Evolutionary conservation across 2,113 vertebrate species (phyloP).

Genomic region (Amphiprion ocellaris): DNA sequence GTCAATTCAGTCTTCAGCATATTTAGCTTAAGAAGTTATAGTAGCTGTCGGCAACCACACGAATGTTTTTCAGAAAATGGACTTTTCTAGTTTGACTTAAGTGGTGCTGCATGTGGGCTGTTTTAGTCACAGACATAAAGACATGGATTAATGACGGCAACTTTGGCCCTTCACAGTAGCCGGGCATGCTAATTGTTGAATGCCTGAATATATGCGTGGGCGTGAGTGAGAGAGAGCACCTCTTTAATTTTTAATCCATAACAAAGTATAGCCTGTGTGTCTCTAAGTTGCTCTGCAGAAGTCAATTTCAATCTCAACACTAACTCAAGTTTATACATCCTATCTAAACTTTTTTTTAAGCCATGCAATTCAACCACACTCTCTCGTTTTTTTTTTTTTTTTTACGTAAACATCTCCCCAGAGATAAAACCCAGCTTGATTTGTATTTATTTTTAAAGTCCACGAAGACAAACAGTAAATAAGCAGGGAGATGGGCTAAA

Average conservation of each 20-base stretch:
- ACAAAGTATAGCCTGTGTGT: slow-evolving; percentile 36
- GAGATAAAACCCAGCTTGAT: slow-evolving; percentile 57
- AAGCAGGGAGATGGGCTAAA: slow-evolving; percentile 16
- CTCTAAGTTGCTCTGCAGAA: slow-evolving; percentile 42
- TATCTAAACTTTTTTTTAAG: slow-evolving; percentile 51
- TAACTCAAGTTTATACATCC: slow-evolving; percentile 54
- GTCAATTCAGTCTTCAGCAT: no score
- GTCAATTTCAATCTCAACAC: slow-evolving; percentile 52
- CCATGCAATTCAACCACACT: slow-evolving; percentile 27
- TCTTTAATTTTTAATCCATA: slow-evolving; percentile 62
- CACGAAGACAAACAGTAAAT: slow-evolving; percentile 46
- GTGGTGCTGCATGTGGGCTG: slow-evolving; percentile 83
- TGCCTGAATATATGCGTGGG: not conserved
- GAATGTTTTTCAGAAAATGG: no score
- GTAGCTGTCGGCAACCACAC: no score
- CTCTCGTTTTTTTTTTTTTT: slow-evolving; percentile 4
- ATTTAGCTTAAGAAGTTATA: no score
- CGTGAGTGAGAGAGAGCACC: not conserved
- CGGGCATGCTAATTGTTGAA: slow-evolving; percentile 26
- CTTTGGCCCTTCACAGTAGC: slow-evolving; percentile 82
- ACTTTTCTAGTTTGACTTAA: no score
- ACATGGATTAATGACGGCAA: slow-evolving; percentile 88
- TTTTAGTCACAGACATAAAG: slow-evolving; percentile 86
- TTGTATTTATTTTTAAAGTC: slow-evolving; percentile 87
- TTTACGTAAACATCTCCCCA: slow-evolving; percentile 50